phyloP scores from a whole-genome alignment of 2,888 invertebrate genomes.

The Heliconius sara region DNA sequence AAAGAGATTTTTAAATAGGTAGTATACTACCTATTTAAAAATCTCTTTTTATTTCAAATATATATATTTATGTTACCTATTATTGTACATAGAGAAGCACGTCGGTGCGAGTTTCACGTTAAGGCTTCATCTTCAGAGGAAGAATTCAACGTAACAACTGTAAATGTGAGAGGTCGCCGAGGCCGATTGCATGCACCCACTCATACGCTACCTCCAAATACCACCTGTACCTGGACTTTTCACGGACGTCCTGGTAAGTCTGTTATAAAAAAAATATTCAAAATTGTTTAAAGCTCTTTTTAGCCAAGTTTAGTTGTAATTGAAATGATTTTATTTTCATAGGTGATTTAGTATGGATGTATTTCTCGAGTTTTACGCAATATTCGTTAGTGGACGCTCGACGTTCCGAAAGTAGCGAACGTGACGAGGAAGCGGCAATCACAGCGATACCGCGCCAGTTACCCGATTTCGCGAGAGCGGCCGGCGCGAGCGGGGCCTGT shows the following conservation, averaged over 20 bases:
- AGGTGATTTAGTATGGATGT: constrained; percentile 93
- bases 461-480: constrained; percentile 45
- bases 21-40: neutral
- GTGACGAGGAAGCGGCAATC: constrained; percentile 63
- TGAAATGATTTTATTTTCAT: constrained; percentile 28
- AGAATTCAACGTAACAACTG: constrained; percentile 65
- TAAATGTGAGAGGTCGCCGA: constrained; percentile 85
- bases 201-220: constrained; percentile 93
- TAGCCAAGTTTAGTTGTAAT: neutral
- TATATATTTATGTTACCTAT: neutral
- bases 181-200: constrained; percentile 90
- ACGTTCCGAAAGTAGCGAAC: constrained; percentile 82
- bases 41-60: no score
- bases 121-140: constrained; percentile 88
- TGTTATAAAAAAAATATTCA: neutral
- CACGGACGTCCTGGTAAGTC: constrained; percentile 87
- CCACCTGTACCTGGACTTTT: constrained; percentile 94
- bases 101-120: constrained; percentile 89
- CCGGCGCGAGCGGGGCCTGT: constrained; percentile 68
- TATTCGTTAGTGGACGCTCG: constrained; percentile 86
- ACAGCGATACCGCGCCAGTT: constrained; percentile 46
- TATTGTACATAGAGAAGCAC: constrained; percentile 68
- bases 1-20: neutral
- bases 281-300: neutral
- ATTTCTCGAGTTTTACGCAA: constrained; percentile 93